Base-by-base conservation (phyloP, 2,888 invertebrate genomes). In the Thera obeliscata region DNA sequence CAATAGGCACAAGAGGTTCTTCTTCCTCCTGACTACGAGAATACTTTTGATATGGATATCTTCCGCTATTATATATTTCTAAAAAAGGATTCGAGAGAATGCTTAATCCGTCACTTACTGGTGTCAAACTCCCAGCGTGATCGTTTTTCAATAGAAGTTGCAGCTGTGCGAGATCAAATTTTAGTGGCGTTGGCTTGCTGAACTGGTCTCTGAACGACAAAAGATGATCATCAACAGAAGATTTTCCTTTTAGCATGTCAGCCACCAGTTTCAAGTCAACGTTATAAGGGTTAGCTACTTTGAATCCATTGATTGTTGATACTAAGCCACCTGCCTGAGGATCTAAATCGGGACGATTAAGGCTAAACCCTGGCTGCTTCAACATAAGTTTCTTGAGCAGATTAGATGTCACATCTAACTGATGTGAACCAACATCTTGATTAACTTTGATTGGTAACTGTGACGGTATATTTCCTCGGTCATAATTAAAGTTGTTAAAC, bases 231-330 rank as follows among this genome's bases (percentile, higher is more conserved):
- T 93, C 93, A 48, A 86, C 64, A 2, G 82, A 70, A 41, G 87
- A 73, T 78, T 91, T 94, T 33, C 92, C 91, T 82, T 89, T 93
- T 60, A 94, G 81, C 85, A 94, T 89, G 64, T 94, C 94, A 41
- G 92, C 88, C 1, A 94, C 90, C 54, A 94, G 76, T 80, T 91
- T 93, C 2, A 94, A 77, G 76, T 94, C 94, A 8, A 94, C 84
- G 74, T 94, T 94, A 67, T 89, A 94, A 11, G 94, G 94, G 73
- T 94, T 94, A 2, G 89, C 89, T n/a, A 94, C 90, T 84, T 90
- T 90, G 68, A 92, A 89, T 3, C 94, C 94, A 76, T 94, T 93
- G 35, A 94, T 90, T 1, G 88, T 93, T 2, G 94, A 87, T 56
- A 94, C 41, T 58, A 84, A 72, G 52, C 80, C 80, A n/a, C 76